These are phyloP conservation scores for Micromesistius poutassou DNA, from an alignment of 2,797 vertebrate species.

Conservation along the genomic window DNA sequence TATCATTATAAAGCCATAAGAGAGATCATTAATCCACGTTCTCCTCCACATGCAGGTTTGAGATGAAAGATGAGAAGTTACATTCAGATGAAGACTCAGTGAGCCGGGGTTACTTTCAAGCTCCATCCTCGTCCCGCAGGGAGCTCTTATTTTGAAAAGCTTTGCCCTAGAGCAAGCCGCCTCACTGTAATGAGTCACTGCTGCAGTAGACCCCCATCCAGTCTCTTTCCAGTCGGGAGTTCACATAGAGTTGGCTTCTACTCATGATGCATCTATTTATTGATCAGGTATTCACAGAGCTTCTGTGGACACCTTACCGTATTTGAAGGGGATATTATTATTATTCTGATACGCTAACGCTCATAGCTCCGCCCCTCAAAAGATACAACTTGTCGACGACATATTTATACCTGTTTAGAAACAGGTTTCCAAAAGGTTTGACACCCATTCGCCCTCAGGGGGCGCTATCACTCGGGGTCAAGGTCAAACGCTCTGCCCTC, in stretches of 20 bases:
- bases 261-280: background rate
- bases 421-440: too few species aligned
- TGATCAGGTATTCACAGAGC: background rate
- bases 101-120: constrained; percentile 15
- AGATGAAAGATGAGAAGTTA: constrained; percentile 24
- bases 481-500: too few species aligned
- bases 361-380: background rate
- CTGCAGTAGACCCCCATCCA: background rate
- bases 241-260: background rate
- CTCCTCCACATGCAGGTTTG: constrained; percentile 15
- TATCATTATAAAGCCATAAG: background rate
- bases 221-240: background rate
- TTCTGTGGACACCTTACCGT: background rate
- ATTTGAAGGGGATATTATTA: too few species aligned
- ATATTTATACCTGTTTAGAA: too few species aligned
- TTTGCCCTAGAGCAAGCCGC: background rate
- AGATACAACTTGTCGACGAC: too few species aligned
- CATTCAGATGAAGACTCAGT: constrained; percentile 11
- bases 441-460: too few species aligned
- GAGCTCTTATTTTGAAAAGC: constrained; percentile 17
- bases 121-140: constrained; percentile 1
- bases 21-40: constrained; percentile 18
- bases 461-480: too few species aligned
- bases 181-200: constrained; percentile 10
- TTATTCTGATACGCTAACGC: too few species aligned